A percentile compares a stretch with the other conserved stretches of the same genome.
These are phyloP conservation scores for Platysternon megacephalum DNA, from an alignment of 2,113 vertebrate genomes.

Conservation along the genomic window DNA sequence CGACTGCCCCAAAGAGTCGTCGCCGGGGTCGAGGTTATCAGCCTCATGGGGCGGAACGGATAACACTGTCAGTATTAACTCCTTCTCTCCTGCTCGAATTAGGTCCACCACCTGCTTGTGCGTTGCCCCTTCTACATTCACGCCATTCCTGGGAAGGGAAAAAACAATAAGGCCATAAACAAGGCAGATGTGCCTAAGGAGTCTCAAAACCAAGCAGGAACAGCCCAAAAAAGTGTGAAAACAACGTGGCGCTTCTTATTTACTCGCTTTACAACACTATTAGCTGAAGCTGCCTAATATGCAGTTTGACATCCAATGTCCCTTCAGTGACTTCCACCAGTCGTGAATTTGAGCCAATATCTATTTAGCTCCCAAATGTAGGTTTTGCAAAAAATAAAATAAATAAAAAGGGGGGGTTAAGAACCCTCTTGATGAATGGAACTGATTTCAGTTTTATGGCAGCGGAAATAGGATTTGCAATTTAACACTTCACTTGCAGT, in stretches of 20 bases:
- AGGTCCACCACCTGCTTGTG: constrained; percentile 99
- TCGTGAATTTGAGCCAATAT: neutral
- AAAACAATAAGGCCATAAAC: constrained; percentile 46
- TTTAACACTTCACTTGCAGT: too few species aligned
- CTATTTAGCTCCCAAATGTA: neutral
- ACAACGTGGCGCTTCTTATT: accelerated
- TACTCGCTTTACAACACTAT: neutral
- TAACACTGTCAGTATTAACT: constrained; percentile 92
- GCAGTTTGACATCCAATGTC: neutral
- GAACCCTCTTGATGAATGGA: neutral
- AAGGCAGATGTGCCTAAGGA: neutral
- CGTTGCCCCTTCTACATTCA: constrained; percentile 95
- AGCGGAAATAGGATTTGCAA: neutral
- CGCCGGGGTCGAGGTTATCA: constrained; percentile 90
- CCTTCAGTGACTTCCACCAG: neutral
- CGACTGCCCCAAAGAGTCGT: constrained; percentile 89
- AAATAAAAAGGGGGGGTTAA: neutral
- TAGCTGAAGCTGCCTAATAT: neutral
- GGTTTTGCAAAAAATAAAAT: neutral
- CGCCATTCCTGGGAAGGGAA: constrained; percentile 85
- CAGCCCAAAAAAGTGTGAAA: neutral
- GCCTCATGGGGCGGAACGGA: constrained; percentile 94
- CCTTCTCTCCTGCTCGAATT: constrained; percentile 94
- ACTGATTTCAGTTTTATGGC: neutral
- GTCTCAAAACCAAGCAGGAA: neutral